A percentile compares a stretch with the other conserved stretches of the same genome.
Conservation (phyloP, 2,113 vertebrate genomes). For the Sinocyclocheilus anophthalmus region DNA sequence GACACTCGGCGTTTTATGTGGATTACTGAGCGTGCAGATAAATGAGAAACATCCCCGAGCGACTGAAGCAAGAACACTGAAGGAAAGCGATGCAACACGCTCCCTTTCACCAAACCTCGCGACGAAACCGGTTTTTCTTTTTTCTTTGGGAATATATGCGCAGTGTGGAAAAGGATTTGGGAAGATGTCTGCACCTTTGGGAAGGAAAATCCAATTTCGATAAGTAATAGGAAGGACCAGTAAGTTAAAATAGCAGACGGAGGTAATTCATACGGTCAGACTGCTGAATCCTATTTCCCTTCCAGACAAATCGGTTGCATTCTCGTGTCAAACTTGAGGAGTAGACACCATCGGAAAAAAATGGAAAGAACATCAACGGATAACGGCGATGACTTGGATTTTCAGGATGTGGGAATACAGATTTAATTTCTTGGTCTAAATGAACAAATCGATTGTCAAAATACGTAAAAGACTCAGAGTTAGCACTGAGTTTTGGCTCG, state of each 20-base stretch:
- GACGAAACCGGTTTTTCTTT: slow-evolving; percentile 14
- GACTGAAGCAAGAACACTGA: slow-evolving; percentile 21
- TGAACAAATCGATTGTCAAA: slow-evolving; percentile 30
- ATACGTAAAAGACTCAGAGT: slow-evolving; percentile 30
- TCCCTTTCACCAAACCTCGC: slow-evolving; percentile 26
- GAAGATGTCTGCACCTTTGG: not conserved
- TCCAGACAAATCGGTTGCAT: slow-evolving; percentile 11
- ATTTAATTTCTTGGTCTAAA: slow-evolving; percentile 28
- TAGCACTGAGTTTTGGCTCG: slow-evolving; percentile 30
- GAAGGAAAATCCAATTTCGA: not conserved
- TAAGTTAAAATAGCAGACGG: slow-evolving; percentile 29
- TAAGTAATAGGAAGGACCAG: not conserved
- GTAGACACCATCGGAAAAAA: not conserved
- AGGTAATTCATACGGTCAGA: slow-evolving; percentile 24
- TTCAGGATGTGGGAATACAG: slow-evolving; percentile 7
- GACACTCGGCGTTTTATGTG: slow-evolving; percentile 28
- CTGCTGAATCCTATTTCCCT: not conserved
- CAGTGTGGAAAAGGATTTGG: slow-evolving; percentile 19
- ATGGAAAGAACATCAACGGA: slow-evolving; percentile 34
- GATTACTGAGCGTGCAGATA: slow-evolving; percentile 38
- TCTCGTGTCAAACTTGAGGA: slow-evolving; percentile 37
- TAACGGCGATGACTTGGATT: slow-evolving; percentile 25
- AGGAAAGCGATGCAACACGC: slow-evolving; percentile 39
- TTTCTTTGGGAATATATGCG: slow-evolving; percentile 27
- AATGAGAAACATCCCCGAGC: slow-evolving; percentile 12